Evolutionary conservation across 53 echinoderm and acorn worm species (phyloP), one percentile per base, ranked within the genome.

Genomic region (Henricia sp.): DNA sequence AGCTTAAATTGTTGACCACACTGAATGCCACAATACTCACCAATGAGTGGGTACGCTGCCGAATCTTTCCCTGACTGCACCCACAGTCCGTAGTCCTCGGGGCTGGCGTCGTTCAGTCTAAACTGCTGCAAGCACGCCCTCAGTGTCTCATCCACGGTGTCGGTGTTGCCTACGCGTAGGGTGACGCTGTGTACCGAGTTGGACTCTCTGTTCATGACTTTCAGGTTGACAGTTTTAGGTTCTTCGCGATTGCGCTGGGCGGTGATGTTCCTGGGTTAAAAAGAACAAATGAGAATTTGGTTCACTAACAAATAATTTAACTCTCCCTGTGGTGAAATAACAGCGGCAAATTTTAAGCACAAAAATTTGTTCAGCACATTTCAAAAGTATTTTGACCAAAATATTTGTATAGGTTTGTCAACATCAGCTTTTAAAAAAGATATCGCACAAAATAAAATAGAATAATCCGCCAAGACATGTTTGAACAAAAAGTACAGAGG

Each of bases 21-120:
- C n/a, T n/a, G n/a, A n/a, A n/a, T n/a, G n/a, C n/a, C n/a, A n/a
- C n/a, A n/a, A 19, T 8, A 87, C 95, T 88, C 44, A 95, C 95
- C 97, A n/a, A 96, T 96, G 39, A 96, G 90, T 6, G 97, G 97
- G 63, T 94, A 96, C 33, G 92, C 83, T 32, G 72, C 76, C 21
- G 92, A 88, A 67, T 96, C 94, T 40, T 92, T 94, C 28, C 97
- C 90, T 3, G 97, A 94, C 51, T 92, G 94, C 57, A 96, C 97
- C 97, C 94, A 96, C 37, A 96, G 92, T 67, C 94, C 94, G 48
- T 90, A 96, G 37, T 91, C 91, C 50, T 82, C 82, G 26, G 65
- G 72, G n/a, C 84, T 72, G 33, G 88, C 88, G 29, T 51, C 62
- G 42, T 91, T 84, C 66, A 96, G 54, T 20, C 71, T 70, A 59